Evolutionary conservation across 1,140 invertebrate species (phyloP).

Genomic region (Sinonovacula constricta): DNA sequence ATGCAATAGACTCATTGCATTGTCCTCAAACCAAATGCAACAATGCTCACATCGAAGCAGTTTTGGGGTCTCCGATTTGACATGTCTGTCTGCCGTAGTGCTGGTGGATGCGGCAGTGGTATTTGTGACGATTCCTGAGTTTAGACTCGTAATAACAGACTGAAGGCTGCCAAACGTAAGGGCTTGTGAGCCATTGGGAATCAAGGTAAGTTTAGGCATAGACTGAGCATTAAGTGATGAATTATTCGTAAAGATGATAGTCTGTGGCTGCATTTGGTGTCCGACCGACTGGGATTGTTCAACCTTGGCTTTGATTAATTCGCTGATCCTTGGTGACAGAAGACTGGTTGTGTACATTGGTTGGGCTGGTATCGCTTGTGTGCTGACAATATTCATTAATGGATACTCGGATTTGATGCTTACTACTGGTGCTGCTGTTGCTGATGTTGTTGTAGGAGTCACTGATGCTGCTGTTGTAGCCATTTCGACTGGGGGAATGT

Average conservation of each 20-base stretch:
- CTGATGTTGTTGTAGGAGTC: background rate
- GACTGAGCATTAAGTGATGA: constrained; percentile 19
- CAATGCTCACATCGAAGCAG: constrained; percentile 68
- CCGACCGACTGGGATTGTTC: constrained; percentile 20
- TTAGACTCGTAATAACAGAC: background rate
- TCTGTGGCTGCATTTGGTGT: background rate
- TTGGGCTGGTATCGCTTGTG: background rate
- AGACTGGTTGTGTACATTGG: constrained; percentile 5
- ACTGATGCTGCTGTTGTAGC: constrained; percentile 8
- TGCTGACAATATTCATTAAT: background rate
- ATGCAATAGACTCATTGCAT: constrained; percentile 69
- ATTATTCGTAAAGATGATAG: constrained; percentile 17
- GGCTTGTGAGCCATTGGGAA: constrained; percentile 20
- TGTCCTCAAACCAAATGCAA: constrained; percentile 72
- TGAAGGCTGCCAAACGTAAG: background rate
- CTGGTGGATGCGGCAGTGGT: background rate
- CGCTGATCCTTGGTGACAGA: constrained; percentile 41
- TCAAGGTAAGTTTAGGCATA: constrained; percentile 47
- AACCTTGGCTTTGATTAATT: constrained; percentile 49
- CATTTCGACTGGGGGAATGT: constrained; percentile 11
- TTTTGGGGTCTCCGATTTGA: constrained; percentile 49
- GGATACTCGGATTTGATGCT: too few species aligned
- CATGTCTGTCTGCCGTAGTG: background rate
- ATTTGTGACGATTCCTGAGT: background rate
- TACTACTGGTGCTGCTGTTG: too few species aligned